Evolutionary conservation across 2,113 vertebrate genomes (phyloP), one percentile per base, ranked within the genome.

Genomic region (Gallinago jamesoni): DNA sequence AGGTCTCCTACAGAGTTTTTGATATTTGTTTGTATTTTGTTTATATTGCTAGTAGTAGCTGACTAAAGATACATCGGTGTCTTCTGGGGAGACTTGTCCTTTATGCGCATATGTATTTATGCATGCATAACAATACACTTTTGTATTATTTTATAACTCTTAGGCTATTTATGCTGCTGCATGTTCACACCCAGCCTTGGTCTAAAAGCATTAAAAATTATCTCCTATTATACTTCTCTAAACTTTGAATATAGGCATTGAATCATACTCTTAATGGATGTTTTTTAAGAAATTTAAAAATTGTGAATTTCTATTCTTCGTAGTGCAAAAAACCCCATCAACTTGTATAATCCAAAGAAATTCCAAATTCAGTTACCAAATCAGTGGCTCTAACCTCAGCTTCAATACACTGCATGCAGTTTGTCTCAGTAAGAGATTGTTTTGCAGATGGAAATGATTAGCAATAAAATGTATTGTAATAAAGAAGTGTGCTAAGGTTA

Each of bases 371-470:
- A 28, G 60, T 89, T 92, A 88, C 35, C 79, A 47, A 67, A 94
- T 45, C 80, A 57, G 69, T 0, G 2, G 24, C 68, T 84, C 14
- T 73, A 59, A 63, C 74, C 89, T 62, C 31, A 50, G n/a, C 39
- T 90, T 60, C 37, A 72, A 1, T 9, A 6, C 55, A 39, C 50
- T 55, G 41, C 67, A 43, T 69, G 9, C 27, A 41, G 67, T 79
- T 95, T 66, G 33, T n/a, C 57, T 94, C 81, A 57, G 74, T 73
- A 68, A 87, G 90, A 72, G 81, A 21, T 33, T 62, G 66, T 59
- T 95, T 80, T 89, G 96, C 93, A 85, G 87, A 85, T 94, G 96
- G 95, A 91, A 94, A 37, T 60, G 62, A 92, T 96, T 95, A 95
- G 75, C 77, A 85, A 79, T 92, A 68, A 89, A 94, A 87, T 67